Percentiles rank a stretch among this genome's conserved stretches.
Conservation (phyloP, 2,113 vertebrate genomes). For the Etia nguti region DNA sequence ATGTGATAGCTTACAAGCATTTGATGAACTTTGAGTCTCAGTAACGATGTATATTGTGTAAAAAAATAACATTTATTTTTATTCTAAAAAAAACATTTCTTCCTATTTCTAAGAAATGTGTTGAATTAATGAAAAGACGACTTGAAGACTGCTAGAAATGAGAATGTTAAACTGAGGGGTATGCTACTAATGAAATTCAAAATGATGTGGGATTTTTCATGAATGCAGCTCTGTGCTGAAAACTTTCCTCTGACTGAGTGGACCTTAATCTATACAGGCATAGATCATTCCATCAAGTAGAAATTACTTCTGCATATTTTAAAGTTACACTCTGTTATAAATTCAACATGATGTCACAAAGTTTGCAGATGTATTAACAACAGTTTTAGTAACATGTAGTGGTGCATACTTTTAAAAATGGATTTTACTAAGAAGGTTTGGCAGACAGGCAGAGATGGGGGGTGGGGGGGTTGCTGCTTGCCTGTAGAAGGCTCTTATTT, state of each 20-base stretch:
- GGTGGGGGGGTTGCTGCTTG: too few relatives aligned
- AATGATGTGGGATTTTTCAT: too few relatives aligned
- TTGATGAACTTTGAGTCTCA: background rate
- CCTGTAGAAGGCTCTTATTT: background rate
- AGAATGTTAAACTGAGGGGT: background rate
- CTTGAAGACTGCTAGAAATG: background rate
- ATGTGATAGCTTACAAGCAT: background rate
- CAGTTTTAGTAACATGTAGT: rapidly evolving
- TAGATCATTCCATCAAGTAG: too few relatives aligned
- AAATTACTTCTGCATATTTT: too few relatives aligned
- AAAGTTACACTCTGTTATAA: too few relatives aligned
- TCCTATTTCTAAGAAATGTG: background rate
- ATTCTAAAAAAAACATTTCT: background rate
- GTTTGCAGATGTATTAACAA: background rate
- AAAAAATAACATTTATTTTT: background rate
- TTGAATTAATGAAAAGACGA: background rate
- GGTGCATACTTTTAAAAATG: rapidly evolving
- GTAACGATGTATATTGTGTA: background rate
- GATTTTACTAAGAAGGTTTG: background rate
- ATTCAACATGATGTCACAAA: too few relatives aligned
- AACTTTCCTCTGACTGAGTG: too few relatives aligned
- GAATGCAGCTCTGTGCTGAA: too few relatives aligned
- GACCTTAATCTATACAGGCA: too few relatives aligned
- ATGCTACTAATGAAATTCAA: background rate
- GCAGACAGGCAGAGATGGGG: background rate